Evolutionary conservation across 2,797 vertebrate species (phyloP).

Genomic region (Parauchenoglanis punctatus): DNA sequence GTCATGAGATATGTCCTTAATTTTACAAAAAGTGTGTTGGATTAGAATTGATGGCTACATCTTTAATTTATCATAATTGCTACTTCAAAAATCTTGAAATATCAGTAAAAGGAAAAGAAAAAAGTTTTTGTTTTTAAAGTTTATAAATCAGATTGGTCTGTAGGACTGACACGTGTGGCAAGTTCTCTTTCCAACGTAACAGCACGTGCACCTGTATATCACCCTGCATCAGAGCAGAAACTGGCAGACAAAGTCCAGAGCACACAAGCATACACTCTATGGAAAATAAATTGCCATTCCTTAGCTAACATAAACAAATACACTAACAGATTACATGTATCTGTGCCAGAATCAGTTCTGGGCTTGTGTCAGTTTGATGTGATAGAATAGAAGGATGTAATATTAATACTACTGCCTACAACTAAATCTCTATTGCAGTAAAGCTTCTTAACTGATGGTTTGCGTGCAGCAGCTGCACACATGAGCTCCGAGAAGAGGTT

Average conservation of each 20-base stretch:
- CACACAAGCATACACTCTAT: background rate
- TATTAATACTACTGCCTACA: background rate
- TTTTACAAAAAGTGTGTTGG: too few species aligned
- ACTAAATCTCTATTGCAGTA: background rate
- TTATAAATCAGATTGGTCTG: background rate
- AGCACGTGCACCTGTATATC: constrained; percentile 50
- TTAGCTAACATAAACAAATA: constrained; percentile 2
- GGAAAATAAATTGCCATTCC: constrained; percentile 2
- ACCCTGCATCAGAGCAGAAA: constrained; percentile 11
- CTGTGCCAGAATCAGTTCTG: background rate
- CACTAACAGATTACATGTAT: background rate
- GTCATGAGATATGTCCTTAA: too few species aligned
- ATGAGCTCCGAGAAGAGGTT: background rate
- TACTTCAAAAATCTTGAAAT: background rate
- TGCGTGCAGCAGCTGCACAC: background rate
- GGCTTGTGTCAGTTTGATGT: background rate
- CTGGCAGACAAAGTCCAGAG: constrained; percentile 14
- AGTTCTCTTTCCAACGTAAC: constrained; percentile 34
- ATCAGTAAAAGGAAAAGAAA: background rate
- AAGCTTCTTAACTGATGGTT: background rate
- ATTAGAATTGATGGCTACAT: too few species aligned
- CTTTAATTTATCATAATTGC: background rate
- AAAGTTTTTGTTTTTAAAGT: background rate
- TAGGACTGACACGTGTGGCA: constrained; percentile 21
- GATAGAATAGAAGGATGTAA: background rate